A percentile compares a stretch with the other conserved stretches of the same genome.
Conservation (phyloP, 1,140 invertebrate species). For the Drosophila yakuba region DNA sequence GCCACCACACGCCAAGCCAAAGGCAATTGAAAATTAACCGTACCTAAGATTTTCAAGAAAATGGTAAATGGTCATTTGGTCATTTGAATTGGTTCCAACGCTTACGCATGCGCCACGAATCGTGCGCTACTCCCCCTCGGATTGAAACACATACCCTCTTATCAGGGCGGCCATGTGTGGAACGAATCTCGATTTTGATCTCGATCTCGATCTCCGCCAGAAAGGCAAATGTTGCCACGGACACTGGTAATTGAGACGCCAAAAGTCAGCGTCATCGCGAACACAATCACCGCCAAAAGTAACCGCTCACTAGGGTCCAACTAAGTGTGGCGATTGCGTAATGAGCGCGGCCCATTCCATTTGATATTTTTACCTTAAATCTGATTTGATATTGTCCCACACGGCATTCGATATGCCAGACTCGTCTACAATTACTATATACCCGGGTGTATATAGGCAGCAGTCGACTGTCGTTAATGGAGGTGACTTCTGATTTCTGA, state of each 20-base stretch:
- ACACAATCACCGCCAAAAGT: constrained; percentile 36
- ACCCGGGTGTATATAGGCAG: not conserved
- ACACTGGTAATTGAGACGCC: constrained; percentile 56
- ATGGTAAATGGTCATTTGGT: constrained; percentile 79
- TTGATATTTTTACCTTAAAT: constrained; percentile 74
- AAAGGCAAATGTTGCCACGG: constrained; percentile 29
- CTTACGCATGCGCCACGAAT: constrained; percentile 67
- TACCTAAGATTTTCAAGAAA: constrained; percentile 72
- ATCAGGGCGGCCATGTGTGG: constrained; percentile 37
- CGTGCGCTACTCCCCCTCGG: constrained; percentile 38
- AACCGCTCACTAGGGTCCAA: constrained; percentile 70
- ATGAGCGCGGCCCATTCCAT: constrained; percentile 50
- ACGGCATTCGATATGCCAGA: constrained; percentile 74
- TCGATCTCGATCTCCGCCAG: constrained; percentile 12
- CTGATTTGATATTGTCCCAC: constrained; percentile 76
- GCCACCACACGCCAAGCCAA: constrained; percentile 16
- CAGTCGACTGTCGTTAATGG: constrained; percentile 1
- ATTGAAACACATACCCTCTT: constrained; percentile 14
- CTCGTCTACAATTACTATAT: constrained; percentile 68
- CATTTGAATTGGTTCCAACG: constrained; percentile 70
- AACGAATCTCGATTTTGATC: constrained; percentile 31
- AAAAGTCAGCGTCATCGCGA: constrained; percentile 56
- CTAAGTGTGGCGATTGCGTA: constrained; percentile 67
- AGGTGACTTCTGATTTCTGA: constrained; percentile 27
- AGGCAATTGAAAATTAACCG: constrained; percentile 72